Base-by-base conservation (phyloP, 2,888 invertebrate species). In the Gastracanthus pulcherrimus region DNA sequence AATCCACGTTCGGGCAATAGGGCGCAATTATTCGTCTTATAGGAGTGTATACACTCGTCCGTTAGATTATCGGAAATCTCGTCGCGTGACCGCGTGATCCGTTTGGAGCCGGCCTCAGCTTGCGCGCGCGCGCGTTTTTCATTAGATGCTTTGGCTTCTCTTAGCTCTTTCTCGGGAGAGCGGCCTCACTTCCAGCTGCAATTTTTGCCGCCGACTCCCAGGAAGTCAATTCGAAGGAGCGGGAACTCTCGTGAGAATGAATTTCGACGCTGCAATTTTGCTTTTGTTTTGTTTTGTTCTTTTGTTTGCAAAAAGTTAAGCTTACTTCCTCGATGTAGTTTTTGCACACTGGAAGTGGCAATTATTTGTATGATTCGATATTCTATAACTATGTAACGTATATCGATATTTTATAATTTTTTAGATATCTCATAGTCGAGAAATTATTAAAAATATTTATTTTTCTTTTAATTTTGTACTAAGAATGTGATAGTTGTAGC, bases 41-140 rank as follows among this genome's bases (percentile, higher is more conserved):
- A 34, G 4, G 11, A 2, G 26, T 3, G 16, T 16, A 60, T 11
- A 31, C 1, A 11, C 34, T 74, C 29, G 70, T 31, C 70, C 76
- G 76, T 76, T 82, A 78, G 82, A 79, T 82, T 66, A 82, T 82
- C 51, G 76, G 79, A 75, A 82, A 82, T 79, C 64, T 66, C 41
- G 76, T 82, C 72, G 80, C 82, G 80, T 82, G 82, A 81, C 72
- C 41, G 70, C 48, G 34, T 31, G 34, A 31, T n/a, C 62, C 36
- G 19, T 9, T 11, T 26, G 55, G 26, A 26, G 55, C 55, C 23
- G 19, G 41, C 76, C 76, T 60, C 71, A 67, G 60, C 34, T 29
- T 41, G 19, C 48, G n/a, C 66, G 41, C 60, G 48, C 55, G 76
- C 34, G 64, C 58, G 70, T 71, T 82, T 79, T 82, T 71, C 69